Evolutionary conservation across 2,888 invertebrate genomes (phyloP).

Genomic region (Agrotis puta): DNA sequence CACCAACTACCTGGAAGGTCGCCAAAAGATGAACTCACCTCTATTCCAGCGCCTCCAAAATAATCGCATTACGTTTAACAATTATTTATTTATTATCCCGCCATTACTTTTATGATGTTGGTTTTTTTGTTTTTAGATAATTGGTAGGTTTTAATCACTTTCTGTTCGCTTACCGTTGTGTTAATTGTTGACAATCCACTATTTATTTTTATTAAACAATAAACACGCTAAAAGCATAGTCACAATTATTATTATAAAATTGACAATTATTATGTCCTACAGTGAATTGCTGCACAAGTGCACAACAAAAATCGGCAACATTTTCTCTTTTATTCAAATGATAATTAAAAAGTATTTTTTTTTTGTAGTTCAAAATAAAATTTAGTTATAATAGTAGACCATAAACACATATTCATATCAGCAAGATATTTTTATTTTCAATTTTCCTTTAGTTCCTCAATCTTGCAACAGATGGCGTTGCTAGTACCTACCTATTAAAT

Average conservation of each 20-base stretch:
- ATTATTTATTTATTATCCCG: constrained; percentile 15
- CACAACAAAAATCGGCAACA: too few relatives aligned
- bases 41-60: constrained; percentile 53
- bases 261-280: too few relatives aligned
- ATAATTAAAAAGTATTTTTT: too few relatives aligned
- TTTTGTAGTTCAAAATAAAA: not conserved
- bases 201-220: too few relatives aligned
- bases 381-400: too few relatives aligned
- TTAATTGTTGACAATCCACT: too few relatives aligned
- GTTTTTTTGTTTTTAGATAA: not conserved
- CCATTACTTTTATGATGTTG: constrained; percentile 14
- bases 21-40: constrained; percentile 63
- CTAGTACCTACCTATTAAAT: constrained; percentile 11
- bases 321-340: too few relatives aligned
- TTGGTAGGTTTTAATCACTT: not conserved
- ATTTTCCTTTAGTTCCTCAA: not conserved
- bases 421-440: not conserved
- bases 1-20: constrained; percentile 57
- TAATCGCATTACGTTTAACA: constrained; percentile 41
- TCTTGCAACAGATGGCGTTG: constrained; percentile 55
- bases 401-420: not conserved
- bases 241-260: too few relatives aligned
- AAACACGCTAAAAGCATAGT: too few relatives aligned
- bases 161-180: not conserved
- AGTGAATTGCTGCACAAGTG: not conserved